A percentile compares a stretch with the other conserved stretches of the same genome.
phyloP scores from a whole-genome alignment of 2,888 invertebrate genomes.

The Ormyrus labotus region DNA sequence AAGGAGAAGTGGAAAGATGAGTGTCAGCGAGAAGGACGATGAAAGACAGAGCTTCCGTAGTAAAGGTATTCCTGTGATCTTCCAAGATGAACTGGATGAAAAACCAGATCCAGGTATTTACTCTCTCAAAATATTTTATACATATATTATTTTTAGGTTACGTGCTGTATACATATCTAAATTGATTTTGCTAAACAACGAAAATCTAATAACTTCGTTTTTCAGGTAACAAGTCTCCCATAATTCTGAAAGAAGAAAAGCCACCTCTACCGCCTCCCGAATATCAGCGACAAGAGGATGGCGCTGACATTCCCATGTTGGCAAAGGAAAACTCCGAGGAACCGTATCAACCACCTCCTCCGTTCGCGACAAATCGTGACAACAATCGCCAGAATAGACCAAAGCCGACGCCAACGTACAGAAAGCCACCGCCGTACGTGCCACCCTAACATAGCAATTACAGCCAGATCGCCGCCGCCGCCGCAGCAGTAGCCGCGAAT shows the following conservation, averaged over 20 bases:
- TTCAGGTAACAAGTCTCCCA: conserved; percentile 88
- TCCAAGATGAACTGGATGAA: conserved; percentile 97
- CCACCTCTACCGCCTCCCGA: conserved; percentile 93
- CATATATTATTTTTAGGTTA: too few relatives aligned
- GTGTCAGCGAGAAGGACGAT: conserved; percentile 87
- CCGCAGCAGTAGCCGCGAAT: conserved; percentile 34
- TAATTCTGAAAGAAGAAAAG: conserved; percentile 96
- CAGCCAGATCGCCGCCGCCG: conserved; percentile 30
- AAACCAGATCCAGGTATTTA: conserved; percentile 85
- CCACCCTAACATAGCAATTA: conserved; percentile 87
- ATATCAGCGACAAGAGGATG: conserved; percentile 79
- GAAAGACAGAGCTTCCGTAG: conserved; percentile 89
- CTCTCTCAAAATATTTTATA: too few relatives aligned
- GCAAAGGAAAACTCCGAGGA: conserved; percentile 78
- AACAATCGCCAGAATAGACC: conserved; percentile 85
- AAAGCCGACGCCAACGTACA: conserved; percentile 92
- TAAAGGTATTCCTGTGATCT: conserved; percentile 94
- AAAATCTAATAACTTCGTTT: conserved; percentile 79
- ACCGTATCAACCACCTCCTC: conserved; percentile 94
- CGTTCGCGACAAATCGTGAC: conserved; percentile 86
- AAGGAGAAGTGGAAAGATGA: conserved; percentile 90
- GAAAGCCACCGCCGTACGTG: conserved; percentile 97
- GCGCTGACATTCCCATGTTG: conserved; percentile 76
- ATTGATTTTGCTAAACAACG: conserved; percentile 97
- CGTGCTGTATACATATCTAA: conserved; percentile 77